Conservation (phyloP, 1,140 invertebrate species). For the Lordiphosa mommai region DNA sequence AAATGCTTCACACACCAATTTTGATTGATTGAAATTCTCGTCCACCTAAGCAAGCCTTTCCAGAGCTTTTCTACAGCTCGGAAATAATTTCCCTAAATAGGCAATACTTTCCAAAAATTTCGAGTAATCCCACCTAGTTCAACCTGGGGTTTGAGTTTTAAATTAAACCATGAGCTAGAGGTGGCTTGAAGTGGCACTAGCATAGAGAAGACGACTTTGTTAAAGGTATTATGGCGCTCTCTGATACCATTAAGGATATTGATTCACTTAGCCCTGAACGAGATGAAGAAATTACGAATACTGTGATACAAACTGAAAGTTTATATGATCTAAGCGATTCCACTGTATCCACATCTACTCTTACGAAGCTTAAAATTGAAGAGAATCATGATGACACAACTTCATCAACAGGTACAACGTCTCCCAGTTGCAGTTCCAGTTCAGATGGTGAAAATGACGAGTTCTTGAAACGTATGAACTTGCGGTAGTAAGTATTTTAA, state of each 20-base stretch:
- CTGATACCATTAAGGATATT: slow-evolving; percentile 5
- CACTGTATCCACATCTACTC: background rate
- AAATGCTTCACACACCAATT: too few species aligned
- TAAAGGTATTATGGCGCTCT: slow-evolving; percentile 12
- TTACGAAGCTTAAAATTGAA: background rate
- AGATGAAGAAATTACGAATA: slow-evolving; percentile 3
- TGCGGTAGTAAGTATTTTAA: slow-evolving; percentile 20
- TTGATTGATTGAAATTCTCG: too few species aligned
- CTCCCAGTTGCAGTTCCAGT: background rate
- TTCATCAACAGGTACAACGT: too few species aligned
- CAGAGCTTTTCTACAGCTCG: too few species aligned
- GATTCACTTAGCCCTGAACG: background rate
- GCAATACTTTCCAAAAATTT: too few species aligned
- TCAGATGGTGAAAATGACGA: background rate
- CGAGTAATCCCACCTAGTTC: too few species aligned
- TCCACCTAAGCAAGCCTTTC: too few species aligned
- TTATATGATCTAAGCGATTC: background rate
- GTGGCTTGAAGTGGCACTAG: background rate
- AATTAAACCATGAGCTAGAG: too few species aligned
- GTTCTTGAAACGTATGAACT: slow-evolving; percentile 4
- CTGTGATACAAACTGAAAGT: slow-evolving; percentile 4
- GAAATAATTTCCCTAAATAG: too few species aligned
- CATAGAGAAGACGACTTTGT: background rate
- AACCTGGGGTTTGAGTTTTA: too few species aligned
- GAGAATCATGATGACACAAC: background rate